Percentiles rank a stretch among this genome's conserved stretches.
Evolutionary conservation across 2,113 vertebrate species (phyloP).

Genomic region (Dipodomys spectabilis): DNA sequence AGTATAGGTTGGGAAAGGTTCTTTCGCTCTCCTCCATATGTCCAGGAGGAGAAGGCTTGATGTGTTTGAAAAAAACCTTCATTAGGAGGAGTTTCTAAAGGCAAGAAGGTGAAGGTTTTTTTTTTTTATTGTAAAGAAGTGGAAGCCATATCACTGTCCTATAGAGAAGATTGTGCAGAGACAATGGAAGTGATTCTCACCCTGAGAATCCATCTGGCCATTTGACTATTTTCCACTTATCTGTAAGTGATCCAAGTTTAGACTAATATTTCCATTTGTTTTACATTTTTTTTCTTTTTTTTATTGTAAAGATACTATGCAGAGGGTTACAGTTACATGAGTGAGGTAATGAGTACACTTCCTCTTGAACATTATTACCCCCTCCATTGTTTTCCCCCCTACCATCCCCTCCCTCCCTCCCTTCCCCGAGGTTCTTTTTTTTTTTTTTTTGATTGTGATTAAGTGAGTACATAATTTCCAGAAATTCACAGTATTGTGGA

Average conservation of each 20-base stretch:
- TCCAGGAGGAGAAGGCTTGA: not conserved
- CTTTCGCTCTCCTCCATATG: too few relatives aligned
- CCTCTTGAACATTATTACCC: too few relatives aligned
- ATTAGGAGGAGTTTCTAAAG: not conserved
- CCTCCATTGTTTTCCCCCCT: too few relatives aligned
- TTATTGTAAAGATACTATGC: too few relatives aligned
- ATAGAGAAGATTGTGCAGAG: constrained; percentile 13
- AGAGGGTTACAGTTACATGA: too few relatives aligned
- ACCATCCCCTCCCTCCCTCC: too few relatives aligned
- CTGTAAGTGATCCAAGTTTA: not conserved
- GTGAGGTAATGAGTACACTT: too few relatives aligned
- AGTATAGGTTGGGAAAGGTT: not conserved
- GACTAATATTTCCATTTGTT: not conserved
- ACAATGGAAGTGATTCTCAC: constrained; percentile 1
- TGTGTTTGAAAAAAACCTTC: not conserved
- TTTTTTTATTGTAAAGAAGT: not conserved
- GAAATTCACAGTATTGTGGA: too few relatives aligned
- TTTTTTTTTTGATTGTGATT: too few relatives aligned
- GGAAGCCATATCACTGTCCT: not conserved
- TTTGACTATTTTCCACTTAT: constrained; percentile 27
- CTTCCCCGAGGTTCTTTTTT: too few relatives aligned
- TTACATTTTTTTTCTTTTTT: too few relatives aligned
- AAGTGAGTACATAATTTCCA: too few relatives aligned
- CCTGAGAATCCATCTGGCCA: not conserved
- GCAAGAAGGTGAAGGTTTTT: not conserved